A percentile compares a stretch with the other conserved stretches of the same genome.
phyloP scores from a whole-genome alignment of 2,888 invertebrate genomes.

The Gymnosoma rotundatum region DNA sequence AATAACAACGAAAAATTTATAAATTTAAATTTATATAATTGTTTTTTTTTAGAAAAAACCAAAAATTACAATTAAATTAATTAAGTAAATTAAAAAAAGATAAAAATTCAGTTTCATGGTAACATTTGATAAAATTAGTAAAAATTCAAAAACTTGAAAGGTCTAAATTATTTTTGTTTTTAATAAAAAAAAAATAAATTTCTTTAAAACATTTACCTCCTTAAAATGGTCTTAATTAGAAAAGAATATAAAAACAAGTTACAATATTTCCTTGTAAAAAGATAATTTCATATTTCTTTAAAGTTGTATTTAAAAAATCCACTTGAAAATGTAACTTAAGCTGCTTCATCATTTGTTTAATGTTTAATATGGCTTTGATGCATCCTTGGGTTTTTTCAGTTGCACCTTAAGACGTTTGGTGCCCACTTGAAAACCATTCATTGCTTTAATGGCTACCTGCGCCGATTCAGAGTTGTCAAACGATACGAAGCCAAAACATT shows the following conservation, averaged over 20 bases:
- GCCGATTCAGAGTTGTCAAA: conserved; percentile 97
- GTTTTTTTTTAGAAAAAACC: conserved; percentile 23
- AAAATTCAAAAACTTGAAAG: conserved; percentile 35
- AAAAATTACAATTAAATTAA: conserved; percentile 33
- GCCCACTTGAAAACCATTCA: conserved; percentile 99
- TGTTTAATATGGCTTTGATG: conserved; percentile 94
- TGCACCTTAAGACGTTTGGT: conserved; percentile 99
- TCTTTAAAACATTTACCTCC: conserved; percentile 41
- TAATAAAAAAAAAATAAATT: not conserved
- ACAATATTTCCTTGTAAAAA: not conserved
- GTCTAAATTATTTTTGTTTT: not conserved
- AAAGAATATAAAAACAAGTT: not conserved
- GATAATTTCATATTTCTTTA: not conserved
- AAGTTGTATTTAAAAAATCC: not conserved
- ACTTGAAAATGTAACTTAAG: not conserved
- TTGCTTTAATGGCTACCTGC: conserved; percentile 96
- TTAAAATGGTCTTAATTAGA: not conserved
- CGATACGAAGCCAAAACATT: conserved; percentile 99
- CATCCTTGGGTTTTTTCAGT: conserved; percentile 96
- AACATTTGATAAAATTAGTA: conserved; percentile 9
- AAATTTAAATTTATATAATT: not conserved
- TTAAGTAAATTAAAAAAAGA: conserved; percentile 24
- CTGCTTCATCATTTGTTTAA: not conserved
- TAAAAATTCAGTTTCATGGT: conserved; percentile 35
- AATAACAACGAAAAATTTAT: conserved; percentile 59